These are phyloP conservation scores for Lamellibrachia satsuma DNA, from an alignment of 2,888 invertebrate genomes.

Conservation along the genomic window DNA sequence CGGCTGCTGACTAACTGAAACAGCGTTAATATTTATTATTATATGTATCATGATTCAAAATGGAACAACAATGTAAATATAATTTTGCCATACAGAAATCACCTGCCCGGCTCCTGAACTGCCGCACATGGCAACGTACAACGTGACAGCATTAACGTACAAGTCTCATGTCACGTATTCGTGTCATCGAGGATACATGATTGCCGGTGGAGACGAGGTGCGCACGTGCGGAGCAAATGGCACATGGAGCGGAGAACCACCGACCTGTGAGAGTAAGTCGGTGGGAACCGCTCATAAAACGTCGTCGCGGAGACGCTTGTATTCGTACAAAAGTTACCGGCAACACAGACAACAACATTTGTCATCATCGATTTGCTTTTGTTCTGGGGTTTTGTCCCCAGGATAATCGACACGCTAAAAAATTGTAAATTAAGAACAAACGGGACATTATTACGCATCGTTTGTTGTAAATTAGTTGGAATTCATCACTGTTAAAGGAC, in stretches of 20 bases:
- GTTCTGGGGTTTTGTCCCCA: too few species aligned
- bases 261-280: neutral
- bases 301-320: neutral
- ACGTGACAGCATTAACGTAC: neutral
- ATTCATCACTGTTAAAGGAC: too few species aligned
- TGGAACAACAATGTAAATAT: neutral
- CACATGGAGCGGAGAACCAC: neutral
- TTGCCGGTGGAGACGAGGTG: neutral
- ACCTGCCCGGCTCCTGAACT: neutral
- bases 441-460: too few species aligned
- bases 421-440: too few species aligned
- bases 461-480: too few species aligned
- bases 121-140: neutral
- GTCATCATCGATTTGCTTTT: too few species aligned
- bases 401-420: too few species aligned
- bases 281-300: neutral
- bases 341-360: too few species aligned
- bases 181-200: neutral
- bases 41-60: too few species aligned
- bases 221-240: neutral
- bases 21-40: too few species aligned
- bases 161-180: neutral
- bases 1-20: too few species aligned
- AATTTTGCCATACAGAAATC: neutral
- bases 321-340: too few species aligned